Conservation (phyloP, 2,113 vertebrate genomes). For the Thunnus maccoyii region DNA sequence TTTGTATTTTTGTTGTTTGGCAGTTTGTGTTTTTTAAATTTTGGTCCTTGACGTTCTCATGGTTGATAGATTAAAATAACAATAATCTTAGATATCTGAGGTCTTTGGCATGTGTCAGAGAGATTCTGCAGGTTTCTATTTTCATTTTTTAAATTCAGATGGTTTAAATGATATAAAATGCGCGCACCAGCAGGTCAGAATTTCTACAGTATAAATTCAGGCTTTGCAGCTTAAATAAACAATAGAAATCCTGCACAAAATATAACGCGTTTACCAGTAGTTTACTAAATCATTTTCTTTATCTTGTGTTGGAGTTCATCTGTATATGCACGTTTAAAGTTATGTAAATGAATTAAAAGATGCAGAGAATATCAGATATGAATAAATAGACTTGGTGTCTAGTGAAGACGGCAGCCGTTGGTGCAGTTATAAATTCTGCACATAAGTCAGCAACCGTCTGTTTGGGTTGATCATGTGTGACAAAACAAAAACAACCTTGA, state of each 20-base stretch:
- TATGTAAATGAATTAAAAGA: neutral
- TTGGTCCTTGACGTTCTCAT: too few species aligned
- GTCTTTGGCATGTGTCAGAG: neutral
- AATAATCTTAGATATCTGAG: too few species aligned
- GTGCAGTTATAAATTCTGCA: neutral
- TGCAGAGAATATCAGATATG: neutral
- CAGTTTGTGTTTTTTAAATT: too few species aligned
- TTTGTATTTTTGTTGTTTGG: too few species aligned
- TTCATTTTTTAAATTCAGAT: neutral
- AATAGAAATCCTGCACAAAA: neutral
- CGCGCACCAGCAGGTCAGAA: neutral
- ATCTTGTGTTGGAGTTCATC: neutral
- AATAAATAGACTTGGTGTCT: neutral
- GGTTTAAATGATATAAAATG: slow-evolving; percentile 1
- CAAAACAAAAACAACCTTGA: slow-evolving; percentile 60
- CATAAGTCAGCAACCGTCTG: slow-evolving; percentile 26
- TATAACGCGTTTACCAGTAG: rapidly evolving
- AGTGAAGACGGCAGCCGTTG: neutral
- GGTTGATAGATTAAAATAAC: too few species aligned
- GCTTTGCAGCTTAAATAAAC: slow-evolving; percentile 17
- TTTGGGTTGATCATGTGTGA: slow-evolving; percentile 49
- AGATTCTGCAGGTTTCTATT: neutral
- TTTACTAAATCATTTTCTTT: neutral
- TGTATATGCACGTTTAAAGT: neutral
- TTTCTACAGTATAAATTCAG: slow-evolving; percentile 3